Evolutionary conservation across 2,888 invertebrate genomes (phyloP).

Genomic region (Euproctis similis): DNA sequence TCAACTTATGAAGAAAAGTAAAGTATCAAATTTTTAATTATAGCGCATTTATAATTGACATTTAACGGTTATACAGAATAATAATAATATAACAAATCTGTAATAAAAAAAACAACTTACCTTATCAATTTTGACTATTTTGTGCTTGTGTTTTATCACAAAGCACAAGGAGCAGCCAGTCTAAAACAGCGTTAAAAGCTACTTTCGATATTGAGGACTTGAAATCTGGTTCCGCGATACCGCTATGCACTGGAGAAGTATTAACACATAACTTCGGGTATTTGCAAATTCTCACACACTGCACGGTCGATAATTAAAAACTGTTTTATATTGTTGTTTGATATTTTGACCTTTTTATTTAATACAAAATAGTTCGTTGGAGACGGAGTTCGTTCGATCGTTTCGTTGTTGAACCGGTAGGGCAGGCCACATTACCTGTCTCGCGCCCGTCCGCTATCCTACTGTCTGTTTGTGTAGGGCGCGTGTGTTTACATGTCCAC

Average conservation of each 20-base stretch:
- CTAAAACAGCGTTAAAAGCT: slow-evolving; percentile 38
- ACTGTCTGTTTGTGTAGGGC: slow-evolving; percentile 35
- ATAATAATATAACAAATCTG: no score
- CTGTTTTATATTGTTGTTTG: slow-evolving; percentile 17
- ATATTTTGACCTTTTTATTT: slow-evolving; percentile 8
- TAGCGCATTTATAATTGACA: no score
- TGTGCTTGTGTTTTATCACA: no score
- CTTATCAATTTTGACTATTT: no score
- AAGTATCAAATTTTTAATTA: no score
- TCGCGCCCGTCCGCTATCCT: slow-evolving; percentile 47
- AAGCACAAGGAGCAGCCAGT: slow-evolving; percentile 13
- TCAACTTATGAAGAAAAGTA: no score
- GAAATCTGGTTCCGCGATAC: slow-evolving; percentile 55
- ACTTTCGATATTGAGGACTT: slow-evolving; percentile 40
- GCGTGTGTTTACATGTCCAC: slow-evolving; percentile 37
- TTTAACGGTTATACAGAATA: no score
- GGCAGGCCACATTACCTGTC: slow-evolving; percentile 43
- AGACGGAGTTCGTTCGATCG: slow-evolving; percentile 67
- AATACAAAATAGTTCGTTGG: slow-evolving; percentile 43
- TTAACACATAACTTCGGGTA: slow-evolving; percentile 27
- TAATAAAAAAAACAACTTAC: no score
- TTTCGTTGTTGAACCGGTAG: slow-evolving; percentile 61
- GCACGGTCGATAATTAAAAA: slow-evolving; percentile 24
- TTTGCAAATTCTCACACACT: slow-evolving; percentile 22
- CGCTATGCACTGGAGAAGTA: slow-evolving; percentile 46